Evolutionary conservation across 2,888 invertebrate genomes (phyloP), one percentile per base, ranked within the genome.

Genomic region (Allacma fusca): DNA sequence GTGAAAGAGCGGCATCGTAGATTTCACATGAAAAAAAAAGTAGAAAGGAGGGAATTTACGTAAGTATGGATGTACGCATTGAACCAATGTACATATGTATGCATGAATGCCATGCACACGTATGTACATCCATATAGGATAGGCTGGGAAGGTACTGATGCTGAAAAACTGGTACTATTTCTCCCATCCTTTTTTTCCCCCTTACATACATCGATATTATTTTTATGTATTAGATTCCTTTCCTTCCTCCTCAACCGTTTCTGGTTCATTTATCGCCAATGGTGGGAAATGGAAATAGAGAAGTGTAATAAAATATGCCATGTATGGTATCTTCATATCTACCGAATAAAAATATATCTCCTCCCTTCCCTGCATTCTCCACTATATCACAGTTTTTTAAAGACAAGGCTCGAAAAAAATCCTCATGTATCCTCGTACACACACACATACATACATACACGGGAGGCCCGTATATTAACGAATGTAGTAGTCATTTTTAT

Each of bases 221-320:
- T 34, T 34, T 34, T 34, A 34, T 34, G 34, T 34, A 34, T 34
- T 34, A 34, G 34, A 34, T 34, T 70, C 44, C n/a, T 24, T 26
- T 70, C 69, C 23, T 43, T 43, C 44, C 44, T 73, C 43, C 40
- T 57, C 23, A 73, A 29, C 34, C 64, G 64, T 73, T 73, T 73
- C 73, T 73, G 73, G 73, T 73, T 73, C 73, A 64, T 73, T 73
- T 73, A 73, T 73, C 59, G 73, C 73, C 73, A 73, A 64, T 73
- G 73, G 73, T 64, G 73, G 64, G 73, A 40, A 64, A 73, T 73
- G 40, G 73, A 64, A 73, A 73, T 73, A 29, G 73, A 73, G 73
- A 44, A 34, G 64, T 29, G 73, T 73, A 73, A 64, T 73, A 73
- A 73, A 73, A 73, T 73, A 73, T 73, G 40, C 64, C 64, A 73